Conservation (phyloP, 1,140 invertebrate genomes). For the Medauroidea extradentata region DNA sequence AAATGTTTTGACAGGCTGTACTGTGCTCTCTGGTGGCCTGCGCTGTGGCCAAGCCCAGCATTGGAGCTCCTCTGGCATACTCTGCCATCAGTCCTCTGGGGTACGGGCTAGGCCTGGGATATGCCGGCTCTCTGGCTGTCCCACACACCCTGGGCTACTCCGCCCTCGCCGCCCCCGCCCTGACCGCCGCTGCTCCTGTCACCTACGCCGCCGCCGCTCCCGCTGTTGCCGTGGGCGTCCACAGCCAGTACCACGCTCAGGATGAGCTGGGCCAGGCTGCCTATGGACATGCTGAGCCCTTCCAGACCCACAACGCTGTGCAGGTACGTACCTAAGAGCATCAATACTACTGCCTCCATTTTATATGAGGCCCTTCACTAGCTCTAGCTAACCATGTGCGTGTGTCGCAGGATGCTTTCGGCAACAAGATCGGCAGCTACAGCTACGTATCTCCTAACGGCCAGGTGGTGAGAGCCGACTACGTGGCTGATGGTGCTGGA, state of each 20-base stretch:
- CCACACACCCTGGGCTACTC: background rate
- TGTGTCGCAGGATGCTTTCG: slow-evolving; percentile 49
- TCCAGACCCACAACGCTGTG: slow-evolving; percentile 49
- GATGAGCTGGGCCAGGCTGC: slow-evolving; percentile 51
- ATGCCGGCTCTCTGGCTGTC: background rate
- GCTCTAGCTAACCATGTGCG: too few species aligned
- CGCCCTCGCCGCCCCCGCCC: background rate
- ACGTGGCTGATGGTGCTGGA: slow-evolving; percentile 45
- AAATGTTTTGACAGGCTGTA: slow-evolving; percentile 30
- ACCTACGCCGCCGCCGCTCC: background rate
- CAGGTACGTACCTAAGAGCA: slow-evolving; percentile 25
- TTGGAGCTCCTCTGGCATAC: slow-evolving; percentile 2
- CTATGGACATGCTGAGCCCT: slow-evolving; percentile 52
- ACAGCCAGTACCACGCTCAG: slow-evolving; percentile 47
- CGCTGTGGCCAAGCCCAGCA: slow-evolving; percentile 22
- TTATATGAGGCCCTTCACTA: too few species aligned
- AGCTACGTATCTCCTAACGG: slow-evolving; percentile 51
- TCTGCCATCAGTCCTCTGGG: background rate
- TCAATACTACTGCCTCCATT: too few species aligned
- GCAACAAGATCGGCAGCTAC: slow-evolving; percentile 51
- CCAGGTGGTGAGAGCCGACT: slow-evolving; percentile 48
- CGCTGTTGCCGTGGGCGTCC: background rate
- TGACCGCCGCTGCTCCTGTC: background rate
- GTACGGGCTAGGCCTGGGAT: background rate
- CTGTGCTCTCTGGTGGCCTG: slow-evolving; percentile 30